Evolutionary conservation across 2,888 invertebrate genomes (phyloP).

Genomic region (Acleris emargana): DNA sequence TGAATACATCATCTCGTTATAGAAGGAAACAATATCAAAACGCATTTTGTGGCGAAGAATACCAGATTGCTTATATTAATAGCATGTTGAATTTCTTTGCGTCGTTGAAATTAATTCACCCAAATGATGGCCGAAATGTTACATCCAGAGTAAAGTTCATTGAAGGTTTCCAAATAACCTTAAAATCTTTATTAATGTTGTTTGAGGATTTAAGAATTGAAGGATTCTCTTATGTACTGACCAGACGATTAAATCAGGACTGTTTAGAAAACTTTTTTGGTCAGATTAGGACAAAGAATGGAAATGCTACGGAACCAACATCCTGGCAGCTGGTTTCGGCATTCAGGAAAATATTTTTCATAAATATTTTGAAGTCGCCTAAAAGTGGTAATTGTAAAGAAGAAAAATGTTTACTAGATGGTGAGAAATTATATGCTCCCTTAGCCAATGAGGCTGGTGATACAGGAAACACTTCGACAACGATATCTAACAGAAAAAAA

Average conservation of each 20-base stretch:
- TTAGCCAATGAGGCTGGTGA: slow-evolving; percentile 7
- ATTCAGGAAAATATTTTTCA: slow-evolving; percentile 8
- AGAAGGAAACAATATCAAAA: slow-evolving; percentile 32
- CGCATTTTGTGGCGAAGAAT: slow-evolving; percentile 39
- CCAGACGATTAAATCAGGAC: slow-evolving; percentile 38
- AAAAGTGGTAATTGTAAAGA: slow-evolving; percentile 5
- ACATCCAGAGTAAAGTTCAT: slow-evolving; percentile 21
- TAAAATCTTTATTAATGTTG: slow-evolving; percentile 36
- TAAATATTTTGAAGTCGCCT: background rate
- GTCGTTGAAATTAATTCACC: slow-evolving; percentile 23
- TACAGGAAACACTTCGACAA: background rate
- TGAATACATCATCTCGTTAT: slow-evolving; percentile 38
- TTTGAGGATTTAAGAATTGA: slow-evolving; percentile 35
- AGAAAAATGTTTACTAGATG: slow-evolving; percentile 4
- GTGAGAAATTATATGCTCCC: slow-evolving; percentile 5
- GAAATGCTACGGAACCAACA: slow-evolving; percentile 15
- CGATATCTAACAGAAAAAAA: too few species aligned
- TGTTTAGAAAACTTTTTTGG: slow-evolving; percentile 36
- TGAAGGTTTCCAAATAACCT: slow-evolving; percentile 38
- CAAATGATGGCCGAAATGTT: slow-evolving; percentile 27
- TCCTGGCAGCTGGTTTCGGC: slow-evolving; percentile 19
- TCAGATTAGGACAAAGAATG: slow-evolving; percentile 1
- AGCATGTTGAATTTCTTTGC: slow-evolving; percentile 38
- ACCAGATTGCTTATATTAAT: slow-evolving; percentile 38
- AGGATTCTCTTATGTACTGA: slow-evolving; percentile 34